Evolutionary conservation across 2,888 invertebrate species (phyloP).

Genomic region (Taenaris catops): DNA sequence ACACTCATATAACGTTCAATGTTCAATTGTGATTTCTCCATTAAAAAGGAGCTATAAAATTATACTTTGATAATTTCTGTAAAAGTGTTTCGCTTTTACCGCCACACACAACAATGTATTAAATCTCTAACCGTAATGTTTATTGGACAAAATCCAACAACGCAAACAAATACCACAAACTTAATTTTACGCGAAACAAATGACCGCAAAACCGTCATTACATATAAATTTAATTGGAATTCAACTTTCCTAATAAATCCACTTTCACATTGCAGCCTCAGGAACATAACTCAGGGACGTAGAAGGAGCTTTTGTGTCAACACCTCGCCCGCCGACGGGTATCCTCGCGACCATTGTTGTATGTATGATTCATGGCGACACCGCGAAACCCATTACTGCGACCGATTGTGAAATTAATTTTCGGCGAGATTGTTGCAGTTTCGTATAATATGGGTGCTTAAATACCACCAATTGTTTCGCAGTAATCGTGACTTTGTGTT

Average conservation of each 20-base stretch:
- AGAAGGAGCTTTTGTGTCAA: conserved; percentile 37
- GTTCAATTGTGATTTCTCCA: no score
- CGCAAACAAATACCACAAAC: neutral
- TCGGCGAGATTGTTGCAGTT: conserved; percentile 48
- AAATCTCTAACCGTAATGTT: no score
- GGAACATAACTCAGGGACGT: conserved; percentile 43
- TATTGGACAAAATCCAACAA: no score
- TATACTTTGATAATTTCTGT: no score
- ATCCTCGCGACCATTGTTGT: conserved; percentile 44
- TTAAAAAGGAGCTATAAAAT: no score
- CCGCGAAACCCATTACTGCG: conserved; percentile 54
- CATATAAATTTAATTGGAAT: conserved; percentile 49
- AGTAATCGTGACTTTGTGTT: conserved; percentile 35
- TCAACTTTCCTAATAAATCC: conserved; percentile 67
- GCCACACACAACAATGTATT: no score
- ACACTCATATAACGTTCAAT: no score
- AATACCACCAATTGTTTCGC: conserved; percentile 45
- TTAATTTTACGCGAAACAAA: conserved; percentile 1
- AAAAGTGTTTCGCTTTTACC: no score
- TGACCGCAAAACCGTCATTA: neutral
- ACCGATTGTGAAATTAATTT: conserved; percentile 69
- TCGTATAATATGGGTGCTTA: conserved; percentile 45
- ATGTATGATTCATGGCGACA: conserved; percentile 61
- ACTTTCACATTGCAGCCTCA: conserved; percentile 39
- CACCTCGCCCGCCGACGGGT: conserved; percentile 52